phyloP scores from a whole-genome alignment of 64 coral and sea anemone species.

The Stylophora pistillata region DNA sequence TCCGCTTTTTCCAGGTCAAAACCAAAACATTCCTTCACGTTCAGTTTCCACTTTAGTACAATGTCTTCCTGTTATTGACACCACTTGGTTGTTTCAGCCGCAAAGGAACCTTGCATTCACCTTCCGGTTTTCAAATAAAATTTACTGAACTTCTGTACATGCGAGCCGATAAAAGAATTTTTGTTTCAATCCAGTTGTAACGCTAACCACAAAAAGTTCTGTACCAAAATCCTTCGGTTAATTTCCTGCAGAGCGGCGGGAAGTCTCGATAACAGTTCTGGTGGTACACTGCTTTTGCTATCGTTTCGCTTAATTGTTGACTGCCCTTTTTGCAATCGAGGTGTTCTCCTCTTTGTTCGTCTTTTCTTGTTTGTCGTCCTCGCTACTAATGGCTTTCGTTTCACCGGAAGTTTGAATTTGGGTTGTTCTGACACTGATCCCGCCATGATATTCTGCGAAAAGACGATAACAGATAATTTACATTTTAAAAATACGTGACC shows the following conservation, averaged over 20 bases:
- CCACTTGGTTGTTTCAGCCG: background rate
- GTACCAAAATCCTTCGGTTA: constrained; percentile 15
- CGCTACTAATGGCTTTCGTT: no score
- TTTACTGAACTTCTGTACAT: background rate
- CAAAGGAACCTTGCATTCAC: background rate
- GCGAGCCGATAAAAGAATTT: background rate
- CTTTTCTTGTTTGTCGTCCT: background rate
- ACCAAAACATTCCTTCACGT: no score
- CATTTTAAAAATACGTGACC: background rate
- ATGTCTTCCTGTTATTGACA: background rate
- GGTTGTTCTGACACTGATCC: background rate
- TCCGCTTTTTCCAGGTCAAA: no score
- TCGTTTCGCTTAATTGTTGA: background rate
- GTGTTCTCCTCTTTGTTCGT: background rate
- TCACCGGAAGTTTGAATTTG: background rate
- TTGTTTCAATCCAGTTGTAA: background rate
- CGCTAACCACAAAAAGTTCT: constrained; percentile 12
- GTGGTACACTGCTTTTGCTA: background rate
- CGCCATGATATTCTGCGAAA: background rate
- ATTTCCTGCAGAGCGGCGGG: constrained; percentile 16
- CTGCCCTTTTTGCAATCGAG: background rate
- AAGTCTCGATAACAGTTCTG: constrained; percentile 17
- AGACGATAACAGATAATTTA: background rate
- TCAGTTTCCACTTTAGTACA: no score
- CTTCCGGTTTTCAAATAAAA: background rate